phyloP scores from a whole-genome alignment of 2,797 vertebrate species.

The Phylloscopus collybita region DNA sequence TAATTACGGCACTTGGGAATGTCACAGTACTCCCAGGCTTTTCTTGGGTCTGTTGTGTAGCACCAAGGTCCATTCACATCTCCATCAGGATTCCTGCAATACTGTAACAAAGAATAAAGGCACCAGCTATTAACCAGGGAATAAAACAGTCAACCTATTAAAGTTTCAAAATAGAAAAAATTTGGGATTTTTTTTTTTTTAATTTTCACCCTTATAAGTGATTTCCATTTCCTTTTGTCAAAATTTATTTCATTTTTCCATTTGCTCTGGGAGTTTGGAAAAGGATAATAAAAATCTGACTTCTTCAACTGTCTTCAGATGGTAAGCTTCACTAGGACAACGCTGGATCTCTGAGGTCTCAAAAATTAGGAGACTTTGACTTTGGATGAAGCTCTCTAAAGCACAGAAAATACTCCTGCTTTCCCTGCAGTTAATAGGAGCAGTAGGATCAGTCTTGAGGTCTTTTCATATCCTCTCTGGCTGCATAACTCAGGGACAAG shows the following conservation, averaged over 20 bases:
- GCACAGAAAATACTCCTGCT: neutral
- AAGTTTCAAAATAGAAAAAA: neutral
- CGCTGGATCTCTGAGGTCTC: neutral
- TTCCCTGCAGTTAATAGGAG: neutral
- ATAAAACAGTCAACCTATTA: neutral
- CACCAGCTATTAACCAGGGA: neutral
- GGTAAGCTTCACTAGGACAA: neutral
- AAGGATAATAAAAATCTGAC: neutral
- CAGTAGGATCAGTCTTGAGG: neutral
- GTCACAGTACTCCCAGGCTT: conserved; percentile 93
- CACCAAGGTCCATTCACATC: conserved; percentile 95
- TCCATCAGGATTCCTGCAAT: conserved; percentile 92
- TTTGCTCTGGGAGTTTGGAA: neutral
- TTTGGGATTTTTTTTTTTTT: neutral
- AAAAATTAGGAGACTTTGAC: neutral
- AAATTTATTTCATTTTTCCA: neutral
- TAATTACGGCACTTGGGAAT: conserved; percentile 88
- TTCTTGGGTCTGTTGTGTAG: conserved; percentile 85
- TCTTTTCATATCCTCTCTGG: neutral
- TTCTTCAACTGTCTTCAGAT: neutral
- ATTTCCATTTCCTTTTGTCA: neutral
- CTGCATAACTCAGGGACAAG: neutral
- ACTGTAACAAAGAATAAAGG: conserved; percentile 71
- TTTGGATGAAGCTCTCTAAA: neutral
- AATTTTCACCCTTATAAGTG: neutral